Evolutionary conservation across 2,888 invertebrate genomes (phyloP).

Genomic region (Tromatobia lineatoria): DNA sequence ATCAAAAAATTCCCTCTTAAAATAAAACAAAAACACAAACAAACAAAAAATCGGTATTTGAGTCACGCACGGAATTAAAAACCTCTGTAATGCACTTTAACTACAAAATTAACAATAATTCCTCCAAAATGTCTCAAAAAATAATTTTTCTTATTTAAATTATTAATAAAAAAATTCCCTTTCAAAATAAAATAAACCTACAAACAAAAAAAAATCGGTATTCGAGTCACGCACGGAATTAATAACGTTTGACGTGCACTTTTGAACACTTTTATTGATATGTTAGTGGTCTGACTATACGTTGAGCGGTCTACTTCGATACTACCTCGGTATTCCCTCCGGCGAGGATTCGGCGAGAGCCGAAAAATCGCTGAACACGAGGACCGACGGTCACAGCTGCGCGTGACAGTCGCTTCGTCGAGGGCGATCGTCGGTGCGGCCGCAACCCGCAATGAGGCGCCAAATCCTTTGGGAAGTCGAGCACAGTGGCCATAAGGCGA

Average conservation of each 20-base stretch:
- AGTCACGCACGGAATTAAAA: too few relatives aligned
- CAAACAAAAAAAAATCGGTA: not conserved
- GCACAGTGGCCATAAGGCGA: not conserved
- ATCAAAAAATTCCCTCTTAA: too few relatives aligned
- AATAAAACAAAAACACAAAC: too few relatives aligned
- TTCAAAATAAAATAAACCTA: not conserved
- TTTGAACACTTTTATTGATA: not conserved
- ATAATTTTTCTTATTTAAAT: too few relatives aligned
- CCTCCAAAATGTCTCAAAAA: too few relatives aligned
- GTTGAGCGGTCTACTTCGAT: not conserved
- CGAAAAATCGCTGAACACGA: not conserved
- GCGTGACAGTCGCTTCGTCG: conserved; percentile 4
- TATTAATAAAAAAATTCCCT: too few relatives aligned
- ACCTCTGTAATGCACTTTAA: too few relatives aligned
- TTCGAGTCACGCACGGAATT: not conserved
- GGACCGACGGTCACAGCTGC: not conserved
- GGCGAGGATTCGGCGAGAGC: conserved; percentile 10
- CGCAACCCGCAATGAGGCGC: not conserved
- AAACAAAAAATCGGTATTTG: too few relatives aligned
- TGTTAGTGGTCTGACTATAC: not conserved
- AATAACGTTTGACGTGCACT: not conserved
- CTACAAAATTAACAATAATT: too few relatives aligned
- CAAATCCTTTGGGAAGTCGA: not conserved
- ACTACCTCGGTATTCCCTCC: not conserved
- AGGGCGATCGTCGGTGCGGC: not conserved